Conservation (phyloP, 2,113 vertebrate genomes). For the Labeo catla region DNA sequence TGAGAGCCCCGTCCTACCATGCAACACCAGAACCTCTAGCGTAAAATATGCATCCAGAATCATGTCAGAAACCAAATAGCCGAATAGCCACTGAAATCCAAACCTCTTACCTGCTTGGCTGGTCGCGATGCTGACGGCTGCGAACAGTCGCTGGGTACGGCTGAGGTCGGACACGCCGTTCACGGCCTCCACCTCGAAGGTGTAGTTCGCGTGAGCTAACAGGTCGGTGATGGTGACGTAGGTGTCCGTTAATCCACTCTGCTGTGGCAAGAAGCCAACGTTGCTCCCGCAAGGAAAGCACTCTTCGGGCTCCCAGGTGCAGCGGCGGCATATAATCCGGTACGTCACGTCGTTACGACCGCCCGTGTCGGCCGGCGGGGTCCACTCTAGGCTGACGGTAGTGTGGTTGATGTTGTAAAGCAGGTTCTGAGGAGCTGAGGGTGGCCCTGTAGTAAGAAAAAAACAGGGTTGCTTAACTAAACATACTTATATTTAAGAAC, state of each 20-base stretch:
- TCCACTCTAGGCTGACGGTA: conserved; percentile 94
- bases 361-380: conserved; percentile 91
- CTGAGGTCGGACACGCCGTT: conserved; percentile 97
- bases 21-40: not conserved
- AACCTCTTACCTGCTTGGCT: conserved; percentile 93
- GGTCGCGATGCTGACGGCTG: conserved; percentile 93
- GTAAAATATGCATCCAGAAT: not conserved
- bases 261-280: conserved; percentile 90
- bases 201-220: conserved; percentile 97
- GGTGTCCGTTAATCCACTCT: conserved; percentile 92
- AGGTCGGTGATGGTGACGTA: conserved; percentile 92
- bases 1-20: conserved; percentile 6
- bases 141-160: conserved; percentile 95
- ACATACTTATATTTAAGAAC: not conserved
- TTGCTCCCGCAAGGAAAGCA: conserved; percentile 92
- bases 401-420: conserved; percentile 99
- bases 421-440: conserved; percentile 97
- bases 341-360: conserved; percentile 96
- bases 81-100: not conserved
- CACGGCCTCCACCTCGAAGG: conserved; percentile 97
- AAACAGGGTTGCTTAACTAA: not conserved
- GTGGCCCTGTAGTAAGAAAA: conserved; percentile 83
- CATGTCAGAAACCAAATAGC: not conserved
- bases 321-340: conserved; percentile 90
- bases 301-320: conserved; percentile 96